Evolutionary conservation across 1,140 invertebrate species (phyloP).

Genomic region (Drosophila virilis): DNA sequence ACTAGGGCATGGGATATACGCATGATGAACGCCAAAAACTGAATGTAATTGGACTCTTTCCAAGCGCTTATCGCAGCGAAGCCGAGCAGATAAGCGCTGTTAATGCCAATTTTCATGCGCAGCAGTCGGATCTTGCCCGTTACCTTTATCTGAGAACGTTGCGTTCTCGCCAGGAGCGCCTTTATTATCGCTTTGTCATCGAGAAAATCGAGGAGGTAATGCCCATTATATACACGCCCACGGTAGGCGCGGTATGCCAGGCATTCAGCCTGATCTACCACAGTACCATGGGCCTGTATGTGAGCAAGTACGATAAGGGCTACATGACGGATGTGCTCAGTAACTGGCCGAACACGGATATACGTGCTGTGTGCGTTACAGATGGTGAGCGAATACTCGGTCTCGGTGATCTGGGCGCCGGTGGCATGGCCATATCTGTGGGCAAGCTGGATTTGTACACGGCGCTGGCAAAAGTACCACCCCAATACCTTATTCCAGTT

Average conservation of each 20-base stretch:
- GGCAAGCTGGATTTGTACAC: conserved; percentile 98
- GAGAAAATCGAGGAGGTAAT: conserved; percentile 95
- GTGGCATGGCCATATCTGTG: conserved; percentile 99
- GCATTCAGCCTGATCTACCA: conserved; percentile 68
- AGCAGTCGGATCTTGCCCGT: conserved; percentile 91
- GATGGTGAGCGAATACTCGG: conserved; percentile 98
- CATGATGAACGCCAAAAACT: conserved; percentile 55
- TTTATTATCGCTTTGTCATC: conserved; percentile 96
- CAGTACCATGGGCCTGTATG: conserved; percentile 94
- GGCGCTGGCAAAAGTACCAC: conserved; percentile 95
- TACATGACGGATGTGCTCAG: conserved; percentile 92
- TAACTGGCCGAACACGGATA: conserved; percentile 85
- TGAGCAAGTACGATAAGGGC: conserved; percentile 97
- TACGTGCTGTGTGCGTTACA: conserved; percentile 96
- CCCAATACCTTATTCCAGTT: conserved; percentile 94
- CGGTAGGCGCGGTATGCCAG: conserved; percentile 90
- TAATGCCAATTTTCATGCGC: conserved; percentile 89
- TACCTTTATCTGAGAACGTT: conserved; percentile 92
- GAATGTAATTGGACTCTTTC: conserved; percentile 91
- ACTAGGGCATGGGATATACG: conserved; percentile 39
- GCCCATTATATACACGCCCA: conserved; percentile 85
- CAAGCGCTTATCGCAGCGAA: conserved; percentile 92
- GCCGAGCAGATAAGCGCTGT: conserved; percentile 91
- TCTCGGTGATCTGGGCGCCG: conserved; percentile 96
- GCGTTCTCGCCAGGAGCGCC: conserved; percentile 94